Percentiles rank a stretch among this genome's conserved stretches.
phyloP scores from a whole-genome alignment of 2,888 invertebrate genomes.

The Siphlonurus alternatus region DNA sequence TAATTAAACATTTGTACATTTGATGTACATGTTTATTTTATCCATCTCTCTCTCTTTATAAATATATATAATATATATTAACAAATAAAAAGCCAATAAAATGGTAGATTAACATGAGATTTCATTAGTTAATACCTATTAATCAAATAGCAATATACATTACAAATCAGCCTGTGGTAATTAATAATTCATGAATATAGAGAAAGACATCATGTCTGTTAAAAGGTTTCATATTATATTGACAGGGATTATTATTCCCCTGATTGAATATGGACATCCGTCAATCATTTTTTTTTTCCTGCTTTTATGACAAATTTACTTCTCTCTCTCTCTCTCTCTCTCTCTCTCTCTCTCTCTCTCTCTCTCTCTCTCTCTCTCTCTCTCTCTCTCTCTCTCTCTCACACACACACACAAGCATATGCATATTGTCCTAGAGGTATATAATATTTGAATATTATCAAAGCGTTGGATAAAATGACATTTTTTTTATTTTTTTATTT shows the following conservation, averaged over 20 bases:
- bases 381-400: too few relatives aligned
- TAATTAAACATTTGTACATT: not conserved
- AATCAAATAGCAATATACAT: not conserved
- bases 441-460: not conserved
- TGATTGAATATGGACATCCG: not conserved
- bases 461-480: not conserved
- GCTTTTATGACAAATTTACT: not conserved
- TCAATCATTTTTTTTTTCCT: not conserved
- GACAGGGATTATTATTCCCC: not conserved
- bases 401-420: too few relatives aligned
- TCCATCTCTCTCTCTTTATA: too few relatives aligned
- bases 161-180: not conserved
- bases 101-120: not conserved
- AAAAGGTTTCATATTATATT: not conserved
- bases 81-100: not conserved
- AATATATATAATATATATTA: not conserved
- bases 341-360: too few relatives aligned
- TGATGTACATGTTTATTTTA: not conserved
- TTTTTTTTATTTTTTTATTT: not conserved
- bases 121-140: not conserved
- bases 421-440: not conserved
- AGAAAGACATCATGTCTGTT: not conserved
- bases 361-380: too few relatives aligned
- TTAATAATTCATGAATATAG: not conserved
- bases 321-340: too few relatives aligned